A percentile compares a stretch with the other conserved stretches of the same genome.
phyloP scores from a whole-genome alignment of 2,888 invertebrate species.

The Meteorus cinctellus region DNA sequence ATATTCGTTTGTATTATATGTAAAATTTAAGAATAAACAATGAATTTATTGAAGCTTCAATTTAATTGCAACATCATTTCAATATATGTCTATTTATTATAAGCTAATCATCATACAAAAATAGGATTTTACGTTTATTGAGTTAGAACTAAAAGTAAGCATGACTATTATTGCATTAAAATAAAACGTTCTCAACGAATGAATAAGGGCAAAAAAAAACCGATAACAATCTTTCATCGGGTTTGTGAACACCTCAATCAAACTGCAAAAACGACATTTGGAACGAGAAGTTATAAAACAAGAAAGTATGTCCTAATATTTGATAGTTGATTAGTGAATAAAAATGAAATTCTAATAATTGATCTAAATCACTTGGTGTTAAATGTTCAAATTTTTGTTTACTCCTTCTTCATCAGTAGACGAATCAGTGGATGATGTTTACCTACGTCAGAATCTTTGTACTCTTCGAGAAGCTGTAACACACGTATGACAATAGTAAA shows the following conservation, averaged over 20 bases:
- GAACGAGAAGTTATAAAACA: slow-evolving; percentile 28
- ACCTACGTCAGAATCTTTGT: slow-evolving; percentile 75
- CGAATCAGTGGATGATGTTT: slow-evolving; percentile 75
- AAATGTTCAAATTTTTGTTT: slow-evolving; percentile 6
- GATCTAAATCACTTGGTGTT: neutral
- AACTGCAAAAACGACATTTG: no score
- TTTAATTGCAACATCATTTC: slow-evolving; percentile 14
- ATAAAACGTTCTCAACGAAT: neutral
- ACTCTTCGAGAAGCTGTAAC: slow-evolving; percentile 77
- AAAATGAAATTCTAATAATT: slow-evolving; percentile 25
- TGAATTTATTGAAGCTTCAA: no score
- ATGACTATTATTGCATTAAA: slow-evolving; percentile 23
- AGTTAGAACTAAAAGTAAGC: slow-evolving; percentile 1
- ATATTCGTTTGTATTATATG: no score
- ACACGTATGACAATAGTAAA: slow-evolving; percentile 48
- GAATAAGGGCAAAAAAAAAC: no score
- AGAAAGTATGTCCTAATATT: slow-evolving; percentile 23
- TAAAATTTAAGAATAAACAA: no score
- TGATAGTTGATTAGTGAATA: slow-evolving; percentile 22
- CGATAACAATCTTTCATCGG: no score
- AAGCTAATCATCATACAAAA: slow-evolving; percentile 57
- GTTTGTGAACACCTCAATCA: no score
- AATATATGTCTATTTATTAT: slow-evolving; percentile 30
- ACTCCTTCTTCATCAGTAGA: slow-evolving; percentile 65
- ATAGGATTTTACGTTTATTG: slow-evolving; percentile 50